Evolutionary conservation across 2,113 vertebrate genomes (phyloP).

Genomic region (Corvus cornix): DNA sequence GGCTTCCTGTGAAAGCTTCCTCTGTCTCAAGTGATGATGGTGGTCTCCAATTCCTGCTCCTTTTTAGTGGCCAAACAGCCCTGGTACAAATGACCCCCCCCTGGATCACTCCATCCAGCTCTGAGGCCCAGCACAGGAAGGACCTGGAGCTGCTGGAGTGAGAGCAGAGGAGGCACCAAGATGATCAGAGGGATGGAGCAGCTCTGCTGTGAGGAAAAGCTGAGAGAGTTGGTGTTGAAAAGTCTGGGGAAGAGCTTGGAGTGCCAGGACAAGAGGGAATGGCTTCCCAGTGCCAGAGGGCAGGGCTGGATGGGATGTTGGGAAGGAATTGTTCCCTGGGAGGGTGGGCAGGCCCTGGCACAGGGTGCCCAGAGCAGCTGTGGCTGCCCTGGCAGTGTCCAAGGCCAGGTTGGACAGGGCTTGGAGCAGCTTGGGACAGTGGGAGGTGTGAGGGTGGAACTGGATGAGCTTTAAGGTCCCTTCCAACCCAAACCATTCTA

Average conservation of each 20-base stretch:
- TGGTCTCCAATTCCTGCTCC: neutral
- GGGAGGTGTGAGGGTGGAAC: neutral
- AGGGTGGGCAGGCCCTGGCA: neutral
- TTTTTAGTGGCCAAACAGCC: neutral
- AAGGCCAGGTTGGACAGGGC: neutral
- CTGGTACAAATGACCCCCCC: neutral
- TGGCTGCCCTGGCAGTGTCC: neutral
- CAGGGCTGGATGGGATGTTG: rapidly evolving
- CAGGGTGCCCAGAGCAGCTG: neutral
- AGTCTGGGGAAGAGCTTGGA: neutral
- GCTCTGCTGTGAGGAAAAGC: neutral
- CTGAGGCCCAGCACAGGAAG: neutral
- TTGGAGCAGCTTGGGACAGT: rapidly evolving
- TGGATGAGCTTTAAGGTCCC: neutral
- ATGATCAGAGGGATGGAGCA: neutral
- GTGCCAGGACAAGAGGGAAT: neutral
- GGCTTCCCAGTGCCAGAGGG: neutral
- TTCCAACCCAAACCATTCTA: neutral
- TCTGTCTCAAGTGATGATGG: neutral
- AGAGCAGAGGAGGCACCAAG: neutral
- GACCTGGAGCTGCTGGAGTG: neutral
- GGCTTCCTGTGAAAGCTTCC: neutral
- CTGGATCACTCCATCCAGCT: neutral
- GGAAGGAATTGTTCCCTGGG: neutral
- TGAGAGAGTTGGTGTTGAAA: neutral